phyloP scores from a whole-genome alignment of 2,888 invertebrate species.

The Eupithecia inturbata region DNA sequence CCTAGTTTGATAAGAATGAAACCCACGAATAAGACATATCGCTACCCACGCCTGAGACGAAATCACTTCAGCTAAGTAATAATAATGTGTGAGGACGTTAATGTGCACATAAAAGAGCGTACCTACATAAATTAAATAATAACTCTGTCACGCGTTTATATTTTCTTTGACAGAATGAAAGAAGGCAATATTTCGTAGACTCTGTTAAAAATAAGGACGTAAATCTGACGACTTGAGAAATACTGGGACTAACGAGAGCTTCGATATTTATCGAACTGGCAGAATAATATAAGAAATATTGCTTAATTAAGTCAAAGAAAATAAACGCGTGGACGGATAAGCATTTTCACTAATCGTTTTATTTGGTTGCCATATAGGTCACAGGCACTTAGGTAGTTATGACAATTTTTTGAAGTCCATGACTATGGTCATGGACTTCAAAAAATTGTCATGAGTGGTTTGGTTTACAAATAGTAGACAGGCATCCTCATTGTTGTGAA shows the following conservation, averaged over 20 bases:
- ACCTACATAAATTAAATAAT: not conserved
- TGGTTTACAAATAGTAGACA: not conserved
- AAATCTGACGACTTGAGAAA: not conserved
- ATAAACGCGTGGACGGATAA: too few relatives aligned
- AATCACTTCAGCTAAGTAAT: not conserved
- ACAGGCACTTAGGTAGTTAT: too few relatives aligned
- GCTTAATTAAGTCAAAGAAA: too few relatives aligned
- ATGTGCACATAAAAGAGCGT: not conserved
- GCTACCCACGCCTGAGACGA: not conserved
- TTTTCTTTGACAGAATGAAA: not conserved
- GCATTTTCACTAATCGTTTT: not conserved
- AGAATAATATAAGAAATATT: too few relatives aligned
- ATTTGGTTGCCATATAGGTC: not conserved
- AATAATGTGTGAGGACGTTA: not conserved
- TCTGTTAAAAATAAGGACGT: too few relatives aligned
- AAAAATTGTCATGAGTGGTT: not conserved
- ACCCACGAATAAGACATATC: not conserved
- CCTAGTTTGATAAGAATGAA: not conserved
- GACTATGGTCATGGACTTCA: too few relatives aligned
- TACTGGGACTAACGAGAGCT: not conserved
- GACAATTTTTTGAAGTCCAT: too few relatives aligned
- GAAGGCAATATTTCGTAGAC: too few relatives aligned
- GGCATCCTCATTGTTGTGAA: not conserved
- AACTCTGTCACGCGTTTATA: not conserved
- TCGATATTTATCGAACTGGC: not conserved